These are phyloP conservation scores for Myopa tessellatipennis DNA, from an alignment of 2,888 invertebrate genomes.

Conservation along the genomic window DNA sequence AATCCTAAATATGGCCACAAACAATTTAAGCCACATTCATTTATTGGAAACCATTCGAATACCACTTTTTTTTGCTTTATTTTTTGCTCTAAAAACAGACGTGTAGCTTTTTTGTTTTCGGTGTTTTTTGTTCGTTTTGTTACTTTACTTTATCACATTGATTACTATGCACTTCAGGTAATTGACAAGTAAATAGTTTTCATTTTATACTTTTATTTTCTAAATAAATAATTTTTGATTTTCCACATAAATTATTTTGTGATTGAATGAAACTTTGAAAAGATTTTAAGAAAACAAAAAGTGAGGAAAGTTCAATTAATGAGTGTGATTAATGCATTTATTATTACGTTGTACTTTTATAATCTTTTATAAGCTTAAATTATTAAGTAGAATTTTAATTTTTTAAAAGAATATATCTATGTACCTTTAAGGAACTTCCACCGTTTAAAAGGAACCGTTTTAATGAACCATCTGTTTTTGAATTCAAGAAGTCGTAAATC, in stretches of 20 bases:
- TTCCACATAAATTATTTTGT: not conserved
- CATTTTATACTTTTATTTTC: not conserved
- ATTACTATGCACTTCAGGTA: conserved; percentile 18
- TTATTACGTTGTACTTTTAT: too few species aligned
- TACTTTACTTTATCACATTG: not conserved
- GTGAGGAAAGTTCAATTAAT: not conserved
- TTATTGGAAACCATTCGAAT: conserved; percentile 8
- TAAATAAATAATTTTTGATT: not conserved
- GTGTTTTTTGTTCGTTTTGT: not conserved
- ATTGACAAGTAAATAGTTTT: not conserved
- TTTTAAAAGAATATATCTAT: too few species aligned
- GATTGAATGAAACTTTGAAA: too few species aligned
- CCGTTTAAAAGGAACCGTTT: not conserved
- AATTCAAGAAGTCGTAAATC: too few species aligned
- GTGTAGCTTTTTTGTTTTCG: not conserved
- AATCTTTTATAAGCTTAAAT: too few species aligned
- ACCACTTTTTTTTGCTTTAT: conserved; percentile 3
- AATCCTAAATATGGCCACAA: conserved; percentile 39
- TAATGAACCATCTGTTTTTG: not conserved
- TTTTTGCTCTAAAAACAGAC: not conserved
- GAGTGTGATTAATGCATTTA: too few species aligned
- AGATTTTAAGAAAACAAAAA: not conserved
- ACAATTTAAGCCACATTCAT: conserved; percentile 39
- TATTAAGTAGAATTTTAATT: too few species aligned
- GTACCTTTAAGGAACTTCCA: too few species aligned